Conservation (phyloP, 2,797 vertebrate genomes). For the Hypotaenidia okinawae region DNA sequence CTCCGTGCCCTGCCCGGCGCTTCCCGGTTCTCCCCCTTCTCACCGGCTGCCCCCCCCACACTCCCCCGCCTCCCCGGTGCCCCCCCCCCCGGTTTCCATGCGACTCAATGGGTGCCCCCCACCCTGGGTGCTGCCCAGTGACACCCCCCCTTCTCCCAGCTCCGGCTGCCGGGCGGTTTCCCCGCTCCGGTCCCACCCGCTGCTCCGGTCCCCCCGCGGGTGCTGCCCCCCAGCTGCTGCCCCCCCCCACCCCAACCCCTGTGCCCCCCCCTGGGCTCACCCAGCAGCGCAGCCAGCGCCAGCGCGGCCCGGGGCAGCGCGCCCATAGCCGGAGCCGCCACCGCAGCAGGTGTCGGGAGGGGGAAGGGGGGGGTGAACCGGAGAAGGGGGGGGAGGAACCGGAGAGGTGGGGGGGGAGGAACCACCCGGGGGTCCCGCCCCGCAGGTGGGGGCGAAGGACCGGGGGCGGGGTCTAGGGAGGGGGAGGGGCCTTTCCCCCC, state of each 20-base stretch:
- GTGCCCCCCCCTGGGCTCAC: neutral
- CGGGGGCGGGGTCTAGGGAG: neutral
- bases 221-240: too few species aligned
- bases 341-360: neutral
- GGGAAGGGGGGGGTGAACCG: neutral
- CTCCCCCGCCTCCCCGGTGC: too few species aligned
- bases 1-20: too few species aligned
- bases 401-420: neutral
- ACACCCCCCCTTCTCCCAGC: too few species aligned
- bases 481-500: neutral
- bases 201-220: too few species aligned
- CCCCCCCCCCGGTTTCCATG: too few species aligned
- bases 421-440: neutral
- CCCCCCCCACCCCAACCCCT: neutral
- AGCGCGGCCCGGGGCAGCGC: conserved; percentile 14
- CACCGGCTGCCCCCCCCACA: too few species aligned
- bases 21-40: neutral
- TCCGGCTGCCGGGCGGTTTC: too few species aligned
- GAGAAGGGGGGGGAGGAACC: neutral
- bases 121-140: too few species aligned
- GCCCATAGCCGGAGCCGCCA: neutral
- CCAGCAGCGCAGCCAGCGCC: conserved; percentile 48
- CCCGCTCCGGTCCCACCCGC: too few species aligned
- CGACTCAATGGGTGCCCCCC: too few species aligned
- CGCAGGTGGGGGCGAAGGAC: neutral